A percentile compares a stretch with the other conserved stretches of the same genome.
Conservation (phyloP, 2,113 vertebrate species). For the Pluvianellus socialis region DNA sequence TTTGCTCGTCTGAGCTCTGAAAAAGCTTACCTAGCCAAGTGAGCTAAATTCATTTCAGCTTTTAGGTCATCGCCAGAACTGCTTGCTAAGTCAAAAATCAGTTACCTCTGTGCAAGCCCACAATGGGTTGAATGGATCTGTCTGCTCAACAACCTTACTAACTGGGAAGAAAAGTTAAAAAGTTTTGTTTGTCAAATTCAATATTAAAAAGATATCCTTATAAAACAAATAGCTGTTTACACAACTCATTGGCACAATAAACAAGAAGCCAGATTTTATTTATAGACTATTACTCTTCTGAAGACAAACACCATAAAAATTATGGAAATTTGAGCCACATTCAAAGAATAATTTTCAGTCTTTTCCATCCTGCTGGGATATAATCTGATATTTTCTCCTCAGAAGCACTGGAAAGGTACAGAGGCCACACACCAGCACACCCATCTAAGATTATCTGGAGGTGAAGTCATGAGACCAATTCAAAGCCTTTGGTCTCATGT, state of each 20-base stretch:
- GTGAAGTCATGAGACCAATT: fast-evolving
- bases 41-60: not conserved
- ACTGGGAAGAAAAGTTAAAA: not conserved
- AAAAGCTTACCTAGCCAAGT: not conserved
- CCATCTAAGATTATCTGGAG: not conserved
- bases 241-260: not conserved
- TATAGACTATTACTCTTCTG: not conserved
- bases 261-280: not conserved
- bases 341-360: not conserved
- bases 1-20: not conserved
- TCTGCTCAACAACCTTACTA: not conserved
- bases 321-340: not conserved
- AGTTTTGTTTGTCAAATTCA: not conserved
- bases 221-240: not conserved
- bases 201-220: not conserved
- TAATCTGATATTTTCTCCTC: not conserved
- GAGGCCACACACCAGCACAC: not conserved
- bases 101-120: not conserved
- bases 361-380: not conserved
- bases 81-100: not conserved
- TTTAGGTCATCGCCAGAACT: not conserved
- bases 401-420: not conserved
- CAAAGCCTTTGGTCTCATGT: not conserved
- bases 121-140: not conserved
- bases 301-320: not conserved